Percentiles rank a stretch among this genome's conserved stretches.
Evolutionary conservation across 2,113 vertebrate genomes (phyloP).

Genomic region (Nicator chloris): DNA sequence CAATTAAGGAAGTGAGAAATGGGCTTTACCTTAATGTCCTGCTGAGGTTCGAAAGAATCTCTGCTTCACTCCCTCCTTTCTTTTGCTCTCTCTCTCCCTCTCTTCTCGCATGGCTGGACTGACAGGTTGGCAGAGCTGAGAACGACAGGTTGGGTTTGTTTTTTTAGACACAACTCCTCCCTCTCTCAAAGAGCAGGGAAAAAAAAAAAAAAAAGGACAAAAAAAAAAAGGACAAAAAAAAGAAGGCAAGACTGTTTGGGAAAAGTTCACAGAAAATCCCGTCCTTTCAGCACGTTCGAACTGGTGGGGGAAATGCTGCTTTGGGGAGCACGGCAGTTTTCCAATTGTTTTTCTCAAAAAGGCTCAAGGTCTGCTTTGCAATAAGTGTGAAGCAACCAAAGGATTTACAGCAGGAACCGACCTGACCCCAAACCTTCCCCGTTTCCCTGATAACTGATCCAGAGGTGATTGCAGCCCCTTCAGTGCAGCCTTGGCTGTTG

Average conservation of each 20-base stretch:
- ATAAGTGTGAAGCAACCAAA: background rate
- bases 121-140: slow-evolving; percentile 64
- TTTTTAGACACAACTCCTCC: slow-evolving; percentile 68
- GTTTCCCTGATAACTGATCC: background rate
- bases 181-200: slow-evolving; percentile 27
- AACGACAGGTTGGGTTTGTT: slow-evolving; percentile 66
- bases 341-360: background rate
- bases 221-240: background rate
- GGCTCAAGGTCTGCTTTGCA: background rate
- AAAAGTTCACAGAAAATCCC: slow-evolving; percentile 50
- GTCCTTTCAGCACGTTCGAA: slow-evolving; percentile 9
- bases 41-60: slow-evolving; percentile 14
- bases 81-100: slow-evolving; percentile 35
- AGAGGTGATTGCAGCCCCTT: background rate
- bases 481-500: background rate
- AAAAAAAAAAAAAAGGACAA: background rate
- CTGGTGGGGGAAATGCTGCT: background rate
- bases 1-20: background rate
- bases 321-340: background rate
- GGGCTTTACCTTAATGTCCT: slow-evolving; percentile 34
- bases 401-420: background rate
- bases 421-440: background rate
- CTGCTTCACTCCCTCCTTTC: slow-evolving; percentile 32
- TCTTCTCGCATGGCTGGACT: slow-evolving; percentile 63
- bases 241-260: background rate